Evolutionary conservation across 2,888 invertebrate species (phyloP).

Genomic region (Xiphydria camelus): DNA sequence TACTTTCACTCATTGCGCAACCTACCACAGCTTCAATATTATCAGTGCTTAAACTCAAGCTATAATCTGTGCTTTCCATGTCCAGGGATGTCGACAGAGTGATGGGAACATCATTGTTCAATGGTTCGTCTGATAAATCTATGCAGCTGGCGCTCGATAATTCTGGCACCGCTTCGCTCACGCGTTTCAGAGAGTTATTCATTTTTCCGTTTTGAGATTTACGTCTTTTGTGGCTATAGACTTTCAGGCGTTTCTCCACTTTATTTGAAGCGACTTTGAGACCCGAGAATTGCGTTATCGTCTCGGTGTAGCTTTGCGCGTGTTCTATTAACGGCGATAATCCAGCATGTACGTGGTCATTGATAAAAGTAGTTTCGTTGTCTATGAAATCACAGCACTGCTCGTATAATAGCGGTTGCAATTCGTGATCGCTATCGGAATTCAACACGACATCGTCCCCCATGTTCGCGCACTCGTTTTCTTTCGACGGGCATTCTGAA

Average conservation of each 20-base stretch:
- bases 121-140: constrained; percentile 45
- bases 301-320: not conserved
- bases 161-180: constrained; percentile 18
- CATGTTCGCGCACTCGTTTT: too few relatives aligned
- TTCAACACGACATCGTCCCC: too few relatives aligned
- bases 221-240: constrained; percentile 48
- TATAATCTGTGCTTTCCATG: constrained; percentile 47
- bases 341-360: constrained; percentile 15
- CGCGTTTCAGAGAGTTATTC: constrained; percentile 8
- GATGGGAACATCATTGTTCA: constrained; percentile 38
- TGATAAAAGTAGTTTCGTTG: constrained; percentile 13
- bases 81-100: constrained; percentile 44
- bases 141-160: constrained; percentile 38
- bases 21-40: constrained; percentile 45
- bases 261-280: constrained; percentile 14
- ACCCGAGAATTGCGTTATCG: not conserved
- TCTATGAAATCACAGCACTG: constrained; percentile 41
- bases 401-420: constrained; percentile 35
- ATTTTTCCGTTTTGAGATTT: not conserved
- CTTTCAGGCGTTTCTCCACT: constrained; percentile 48
- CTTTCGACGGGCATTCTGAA: too few relatives aligned
- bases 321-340: not conserved
- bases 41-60: constrained; percentile 43
- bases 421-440: constrained; percentile 14
- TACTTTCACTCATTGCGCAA: constrained; percentile 26